Evolutionary conservation across 2,888 invertebrate species (phyloP).

Genomic region (Chymomyza fuscimana): DNA sequence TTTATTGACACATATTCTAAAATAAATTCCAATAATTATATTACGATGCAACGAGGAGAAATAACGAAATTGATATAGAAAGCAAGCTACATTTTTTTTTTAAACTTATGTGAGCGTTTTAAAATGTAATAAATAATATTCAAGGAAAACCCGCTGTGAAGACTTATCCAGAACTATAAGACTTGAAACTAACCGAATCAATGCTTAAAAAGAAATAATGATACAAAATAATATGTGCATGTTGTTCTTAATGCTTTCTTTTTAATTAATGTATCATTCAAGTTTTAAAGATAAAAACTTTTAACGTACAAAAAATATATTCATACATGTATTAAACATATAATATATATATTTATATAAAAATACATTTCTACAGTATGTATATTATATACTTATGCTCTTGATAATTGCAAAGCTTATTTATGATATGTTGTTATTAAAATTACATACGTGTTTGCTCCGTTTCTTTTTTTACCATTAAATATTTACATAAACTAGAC

Average conservation of each 20-base stretch:
- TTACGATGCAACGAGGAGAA: not conserved
- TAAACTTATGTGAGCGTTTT: conserved; percentile 9
- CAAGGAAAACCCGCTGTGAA: not conserved
- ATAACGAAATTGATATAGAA: not conserved
- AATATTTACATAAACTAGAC: conserved; percentile 26
- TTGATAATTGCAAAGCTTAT: conserved; percentile 1
- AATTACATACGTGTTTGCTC: conserved; percentile 11
- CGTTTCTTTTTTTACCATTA: not conserved
- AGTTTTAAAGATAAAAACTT: conserved; percentile 28
- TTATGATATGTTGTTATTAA: conserved; percentile 6
- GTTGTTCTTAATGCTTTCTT: conserved; percentile 38
- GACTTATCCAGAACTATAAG: not conserved
- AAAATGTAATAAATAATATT: not conserved
- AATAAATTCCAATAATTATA: not conserved
- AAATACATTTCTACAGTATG: conserved; percentile 1
- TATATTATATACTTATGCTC: conserved; percentile 3
- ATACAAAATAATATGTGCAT: not conserved
- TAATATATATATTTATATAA: conserved; percentile 8
- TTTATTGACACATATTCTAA: not conserved
- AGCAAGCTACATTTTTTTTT: conserved; percentile 21
- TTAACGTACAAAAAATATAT: conserved; percentile 45
- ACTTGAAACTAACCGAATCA: not conserved
- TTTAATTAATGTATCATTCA: conserved; percentile 37
- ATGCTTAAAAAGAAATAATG: not conserved
- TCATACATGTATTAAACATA: conserved; percentile 32